These are phyloP conservation scores for Ispidina picta DNA, from an alignment of 2,797 vertebrate genomes.

Conservation along the genomic window DNA sequence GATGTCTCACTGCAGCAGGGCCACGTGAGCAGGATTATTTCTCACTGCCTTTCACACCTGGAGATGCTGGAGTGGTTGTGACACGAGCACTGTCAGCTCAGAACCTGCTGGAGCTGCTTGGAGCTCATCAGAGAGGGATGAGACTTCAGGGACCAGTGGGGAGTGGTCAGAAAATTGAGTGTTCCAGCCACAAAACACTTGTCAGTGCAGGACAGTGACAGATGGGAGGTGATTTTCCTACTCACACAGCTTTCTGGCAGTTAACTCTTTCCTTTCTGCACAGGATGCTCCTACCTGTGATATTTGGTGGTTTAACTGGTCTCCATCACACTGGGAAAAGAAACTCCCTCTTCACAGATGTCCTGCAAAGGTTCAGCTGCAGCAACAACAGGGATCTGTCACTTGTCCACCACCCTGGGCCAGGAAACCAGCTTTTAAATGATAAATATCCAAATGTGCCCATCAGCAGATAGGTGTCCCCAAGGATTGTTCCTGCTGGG, in stretches of 20 bases:
- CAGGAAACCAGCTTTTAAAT: neutral
- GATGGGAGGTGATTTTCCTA: neutral
- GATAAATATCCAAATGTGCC: neutral
- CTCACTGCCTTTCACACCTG: neutral
- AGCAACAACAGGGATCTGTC: neutral
- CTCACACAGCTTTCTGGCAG: neutral
- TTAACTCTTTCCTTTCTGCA: neutral
- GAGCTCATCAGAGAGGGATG: neutral
- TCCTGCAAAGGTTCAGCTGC: neutral
- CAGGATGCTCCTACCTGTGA: rapidly evolving
- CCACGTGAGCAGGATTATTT: neutral
- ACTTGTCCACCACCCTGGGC: rapidly evolving
- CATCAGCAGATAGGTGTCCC: neutral
- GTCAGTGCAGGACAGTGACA: neutral
- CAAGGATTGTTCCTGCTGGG: neutral
- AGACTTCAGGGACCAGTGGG: neutral
- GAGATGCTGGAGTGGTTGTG: neutral
- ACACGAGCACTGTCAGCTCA: rapidly evolving
- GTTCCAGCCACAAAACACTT: neutral
- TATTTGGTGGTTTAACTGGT: rapidly evolving
- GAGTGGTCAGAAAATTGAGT: neutral
- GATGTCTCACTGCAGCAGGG: neutral
- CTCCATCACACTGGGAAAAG: rapidly evolving
- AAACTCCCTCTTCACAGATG: neutral
- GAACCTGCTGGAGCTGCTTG: neutral